phyloP scores from a whole-genome alignment of 2,888 invertebrate genomes.

The Agonopterix arenella region DNA sequence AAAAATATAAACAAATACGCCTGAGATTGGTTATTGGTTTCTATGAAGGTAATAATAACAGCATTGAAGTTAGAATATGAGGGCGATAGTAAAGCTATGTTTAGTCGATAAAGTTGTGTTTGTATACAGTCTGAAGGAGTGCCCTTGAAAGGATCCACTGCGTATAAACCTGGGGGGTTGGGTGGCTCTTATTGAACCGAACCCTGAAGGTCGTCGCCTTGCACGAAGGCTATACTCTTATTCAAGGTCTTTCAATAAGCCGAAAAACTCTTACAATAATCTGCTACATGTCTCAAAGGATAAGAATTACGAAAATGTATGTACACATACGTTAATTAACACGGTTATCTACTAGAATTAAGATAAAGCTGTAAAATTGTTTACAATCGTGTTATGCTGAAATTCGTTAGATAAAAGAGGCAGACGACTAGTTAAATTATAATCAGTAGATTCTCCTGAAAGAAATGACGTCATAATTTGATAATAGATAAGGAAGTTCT shows the following conservation, averaged over 20 bases:
- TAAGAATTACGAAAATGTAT: no score
- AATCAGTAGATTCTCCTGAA: background rate
- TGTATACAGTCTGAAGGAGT: constrained; percentile 30
- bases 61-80: constrained; percentile 15
- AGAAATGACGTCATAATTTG: background rate
- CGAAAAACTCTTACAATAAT: background rate
- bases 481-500: no score
- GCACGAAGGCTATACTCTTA: constrained; percentile 23
- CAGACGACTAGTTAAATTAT: background rate
- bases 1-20: constrained; percentile 22
- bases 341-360: no score
- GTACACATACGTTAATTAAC: no score
- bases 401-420: background rate
- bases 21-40: constrained; percentile 17
- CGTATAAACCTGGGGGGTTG: constrained; percentile 29
- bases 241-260: constrained; percentile 15
- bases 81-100: constrained; percentile 14
- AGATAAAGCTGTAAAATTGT: no score
- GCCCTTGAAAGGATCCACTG: constrained; percentile 44
- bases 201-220: constrained; percentile 39
- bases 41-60: constrained; percentile 16
- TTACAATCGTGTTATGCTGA: no score
- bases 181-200: constrained; percentile 51
- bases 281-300: background rate
- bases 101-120: constrained; percentile 24